These are phyloP conservation scores for Hedya salicella DNA, from an alignment of 2,888 invertebrate genomes.

Conservation along the genomic window DNA sequence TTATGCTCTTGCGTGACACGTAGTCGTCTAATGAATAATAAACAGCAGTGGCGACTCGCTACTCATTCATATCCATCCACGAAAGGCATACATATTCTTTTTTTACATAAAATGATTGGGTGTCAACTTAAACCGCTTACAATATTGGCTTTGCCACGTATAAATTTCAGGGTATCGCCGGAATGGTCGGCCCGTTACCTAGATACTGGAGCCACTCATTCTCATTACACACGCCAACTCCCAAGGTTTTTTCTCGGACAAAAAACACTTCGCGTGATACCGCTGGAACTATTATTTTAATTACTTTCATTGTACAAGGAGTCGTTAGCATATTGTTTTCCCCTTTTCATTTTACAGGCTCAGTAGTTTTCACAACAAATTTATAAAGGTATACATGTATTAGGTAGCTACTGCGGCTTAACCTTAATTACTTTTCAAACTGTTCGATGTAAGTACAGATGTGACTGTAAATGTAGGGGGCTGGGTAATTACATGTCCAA, in stretches of 20 bases:
- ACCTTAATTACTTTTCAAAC: slow-evolving; percentile 68
- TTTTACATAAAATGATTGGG: slow-evolving; percentile 74
- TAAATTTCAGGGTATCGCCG: slow-evolving; percentile 57
- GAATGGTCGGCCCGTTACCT: slow-evolving; percentile 53
- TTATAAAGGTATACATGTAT: slow-evolving; percentile 55
- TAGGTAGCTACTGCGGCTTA: slow-evolving; percentile 54
- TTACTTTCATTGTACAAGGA: slow-evolving; percentile 75
- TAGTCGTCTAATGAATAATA: slow-evolving; percentile 82
- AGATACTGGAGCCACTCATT: slow-evolving; percentile 51
- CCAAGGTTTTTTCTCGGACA: slow-evolving; percentile 60
- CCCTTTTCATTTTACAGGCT: slow-evolving; percentile 58
- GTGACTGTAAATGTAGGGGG: slow-evolving; percentile 53
- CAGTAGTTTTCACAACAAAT: slow-evolving; percentile 63
- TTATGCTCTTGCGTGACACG: slow-evolving; percentile 78
- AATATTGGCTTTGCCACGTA: slow-evolving; percentile 62
- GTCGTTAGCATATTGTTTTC: slow-evolving; percentile 66
- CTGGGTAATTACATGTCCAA: slow-evolving; percentile 62
- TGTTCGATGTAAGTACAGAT: slow-evolving; percentile 55
- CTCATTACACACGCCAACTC: slow-evolving; percentile 52
- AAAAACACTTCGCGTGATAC: slow-evolving; percentile 75
- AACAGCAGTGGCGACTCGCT: slow-evolving; percentile 78
- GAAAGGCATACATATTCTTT: slow-evolving; percentile 72
- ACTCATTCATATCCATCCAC: slow-evolving; percentile 81
- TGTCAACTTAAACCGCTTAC: slow-evolving; percentile 64
- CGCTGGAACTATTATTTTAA: slow-evolving; percentile 78